Base-by-base conservation (phyloP, 1,140 invertebrate species). In the Goniozus legneri region DNA sequence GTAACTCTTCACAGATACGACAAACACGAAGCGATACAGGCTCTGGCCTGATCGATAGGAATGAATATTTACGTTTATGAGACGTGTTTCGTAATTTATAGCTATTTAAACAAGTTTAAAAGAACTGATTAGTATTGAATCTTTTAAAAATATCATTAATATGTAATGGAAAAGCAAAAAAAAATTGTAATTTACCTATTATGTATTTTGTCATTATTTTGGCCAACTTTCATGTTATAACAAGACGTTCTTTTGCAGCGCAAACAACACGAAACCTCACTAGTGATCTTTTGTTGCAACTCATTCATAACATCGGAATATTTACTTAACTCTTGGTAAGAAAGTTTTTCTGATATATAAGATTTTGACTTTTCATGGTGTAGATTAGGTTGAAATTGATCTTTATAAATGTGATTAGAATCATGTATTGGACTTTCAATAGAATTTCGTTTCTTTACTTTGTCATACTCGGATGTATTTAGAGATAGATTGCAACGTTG, bases 231-330 rank as follows among this genome's bases (percentile, higher is more conserved):
- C 12, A 18, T 38, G 31, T 67, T 68, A 19, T 54, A 51, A 12
- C 65, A 71, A 4, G 52, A 51, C 34, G 27, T 40, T 30, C 37
- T 54, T 37, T 42, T 35, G 19, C 64, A 66, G 14, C 50, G 39
- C 3, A 51, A 31, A 13, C 67, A 69, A 14, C 38, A 46, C 3
- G 46, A 43, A 0, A 48, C 53, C 8, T 53, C 52, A 35, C 48
- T 61, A 10, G 4, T 27, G 10, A 69, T 62, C 47, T 64, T 69
- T 16, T 60, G 42, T 13, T 69, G 59, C 3, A 71, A 24, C 41
- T 71, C 69, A 16, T 35, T 58, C 54, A 71, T 57, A 30, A 71
- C 63, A n/a, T 64, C 44, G 1, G 64, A 67, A 50, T 69, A 71
- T 3, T 56, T 46, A 3, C 37, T 47, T 1, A 44, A 22, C 27